These are phyloP conservation scores for Peromyscus californicus DNA, from an alignment of 2,113 vertebrate genomes.

Conservation along the genomic window DNA sequence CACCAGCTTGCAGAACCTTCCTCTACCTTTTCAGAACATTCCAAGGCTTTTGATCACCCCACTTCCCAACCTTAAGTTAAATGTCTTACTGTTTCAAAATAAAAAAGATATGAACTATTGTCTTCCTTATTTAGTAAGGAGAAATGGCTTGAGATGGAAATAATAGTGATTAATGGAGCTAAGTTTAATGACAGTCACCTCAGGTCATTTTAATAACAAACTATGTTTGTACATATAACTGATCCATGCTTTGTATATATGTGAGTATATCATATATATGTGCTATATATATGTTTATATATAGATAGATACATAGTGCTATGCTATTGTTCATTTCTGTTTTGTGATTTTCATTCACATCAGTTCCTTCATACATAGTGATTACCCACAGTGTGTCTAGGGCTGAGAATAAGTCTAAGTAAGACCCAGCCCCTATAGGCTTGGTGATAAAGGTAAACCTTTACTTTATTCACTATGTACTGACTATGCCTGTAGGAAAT, in stretches of 20 bases:
- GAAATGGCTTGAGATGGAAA: not conserved
- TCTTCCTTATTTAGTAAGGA: not conserved
- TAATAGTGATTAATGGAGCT: not conserved
- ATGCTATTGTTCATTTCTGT: not conserved
- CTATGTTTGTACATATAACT: not conserved
- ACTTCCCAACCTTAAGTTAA: not conserved
- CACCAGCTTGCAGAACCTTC: not conserved
- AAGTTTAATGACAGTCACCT: not conserved
- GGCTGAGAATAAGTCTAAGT: not conserved
- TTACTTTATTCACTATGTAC: no score
- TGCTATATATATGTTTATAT: not conserved
- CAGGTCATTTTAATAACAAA: not conserved
- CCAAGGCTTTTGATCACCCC: not conserved
- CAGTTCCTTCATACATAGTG: not conserved
- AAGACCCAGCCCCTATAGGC: not conserved
- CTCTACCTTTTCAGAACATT: not conserved
- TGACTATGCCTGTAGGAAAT: not conserved
- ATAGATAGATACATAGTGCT: not conserved
- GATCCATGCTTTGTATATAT: not conserved
- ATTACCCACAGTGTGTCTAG: not conserved
- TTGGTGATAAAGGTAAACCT: not conserved
- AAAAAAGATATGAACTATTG: not conserved
- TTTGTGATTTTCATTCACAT: not conserved
- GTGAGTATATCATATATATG: not conserved
- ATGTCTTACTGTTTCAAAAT: constrained; percentile 19